phyloP scores from a whole-genome alignment of 2,113 vertebrate genomes.

The Pristiophorus japonicus region DNA sequence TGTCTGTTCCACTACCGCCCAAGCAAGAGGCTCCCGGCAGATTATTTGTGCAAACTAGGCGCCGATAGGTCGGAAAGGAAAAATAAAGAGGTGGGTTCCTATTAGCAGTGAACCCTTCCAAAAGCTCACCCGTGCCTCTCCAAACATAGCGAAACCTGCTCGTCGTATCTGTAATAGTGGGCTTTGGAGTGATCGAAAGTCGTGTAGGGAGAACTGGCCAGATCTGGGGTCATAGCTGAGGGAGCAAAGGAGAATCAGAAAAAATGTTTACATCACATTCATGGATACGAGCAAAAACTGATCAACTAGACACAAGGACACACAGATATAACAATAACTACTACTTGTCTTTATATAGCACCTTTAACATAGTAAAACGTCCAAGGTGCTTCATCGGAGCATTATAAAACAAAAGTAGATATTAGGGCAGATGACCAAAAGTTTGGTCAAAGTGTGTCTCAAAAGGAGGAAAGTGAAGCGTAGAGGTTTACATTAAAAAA shows the following conservation, averaged over 20 bases:
- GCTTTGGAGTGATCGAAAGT: constrained; percentile 91
- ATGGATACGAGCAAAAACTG: background rate
- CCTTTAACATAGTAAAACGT: too few relatives aligned
- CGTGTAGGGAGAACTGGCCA: constrained; percentile 78
- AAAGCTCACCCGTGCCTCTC: constrained; percentile 77
- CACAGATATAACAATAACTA: too few relatives aligned
- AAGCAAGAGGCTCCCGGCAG: background rate
- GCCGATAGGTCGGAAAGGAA: too few relatives aligned
- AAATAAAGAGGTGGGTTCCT: background rate
- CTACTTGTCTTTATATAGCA: too few relatives aligned
- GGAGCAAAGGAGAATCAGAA: background rate
- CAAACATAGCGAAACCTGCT: constrained; percentile 87
- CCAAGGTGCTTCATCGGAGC: too few relatives aligned
- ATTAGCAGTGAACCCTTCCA: background rate
- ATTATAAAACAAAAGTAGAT: too few relatives aligned
- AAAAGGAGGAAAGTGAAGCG: too few relatives aligned
- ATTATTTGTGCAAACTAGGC: too few relatives aligned
- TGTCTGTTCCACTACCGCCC: background rate
- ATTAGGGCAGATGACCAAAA: too few relatives aligned
- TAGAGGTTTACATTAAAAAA: too few relatives aligned
- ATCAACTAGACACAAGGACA: background rate
- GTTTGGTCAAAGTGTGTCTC: too few relatives aligned
- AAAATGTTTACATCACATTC: background rate
- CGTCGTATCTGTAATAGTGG: constrained; percentile 93
- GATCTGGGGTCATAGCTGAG: constrained; percentile 57